Base-by-base conservation (phyloP, 2,113 vertebrate genomes). In the Dinomys branickii region DNA sequence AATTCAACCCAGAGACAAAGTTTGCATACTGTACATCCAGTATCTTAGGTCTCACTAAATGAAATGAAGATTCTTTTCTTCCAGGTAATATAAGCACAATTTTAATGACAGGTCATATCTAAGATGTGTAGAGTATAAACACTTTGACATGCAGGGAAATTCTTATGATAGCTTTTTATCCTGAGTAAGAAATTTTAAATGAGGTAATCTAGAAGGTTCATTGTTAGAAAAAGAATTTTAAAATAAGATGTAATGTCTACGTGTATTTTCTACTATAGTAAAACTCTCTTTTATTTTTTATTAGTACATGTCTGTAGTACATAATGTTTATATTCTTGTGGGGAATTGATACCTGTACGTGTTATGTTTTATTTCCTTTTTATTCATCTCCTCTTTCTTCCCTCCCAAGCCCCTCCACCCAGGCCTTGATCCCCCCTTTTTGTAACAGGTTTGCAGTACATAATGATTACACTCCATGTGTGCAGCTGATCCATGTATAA, bases 71-170 rank as follows among this genome's bases (percentile, higher is more conserved):
- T 30, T 38, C 78, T 85, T 77, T 52, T 17, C 30, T 11, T 28
- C 28, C 50, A 4, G 20, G 5, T 52, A 78, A 87, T 80, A 3
- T 33, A 63, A 90, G 82, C 56, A 11, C 3, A 84, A 56, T 91
- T 95, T 96, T 93, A 94, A 88, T 58, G 58, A 26, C 24, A 33
- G 52, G 7, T 58, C 14, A 77, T 88, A 85, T 96, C 59, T 83
- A 12, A 93, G 58, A 94, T 81, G 1, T 24, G 41, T 41, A 44
- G 7, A 52, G 24, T 71, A 65, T 75, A 95, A 95, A 82, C 26
- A 54, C 71, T 85, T 50, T 93, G n/a, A 69, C 52, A 94, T 71
- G 5, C 44, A 38, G 54, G n/a, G 84, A 90, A 92, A 54, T 41
- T 85, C 33, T 77, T 59, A 86, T 86, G 54, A 65, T 12, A 82